A percentile compares a stretch with the other conserved stretches of the same genome.
phyloP scores from a whole-genome alignment of 1,140 invertebrate genomes.

The Stegodyphus mimosarum region DNA sequence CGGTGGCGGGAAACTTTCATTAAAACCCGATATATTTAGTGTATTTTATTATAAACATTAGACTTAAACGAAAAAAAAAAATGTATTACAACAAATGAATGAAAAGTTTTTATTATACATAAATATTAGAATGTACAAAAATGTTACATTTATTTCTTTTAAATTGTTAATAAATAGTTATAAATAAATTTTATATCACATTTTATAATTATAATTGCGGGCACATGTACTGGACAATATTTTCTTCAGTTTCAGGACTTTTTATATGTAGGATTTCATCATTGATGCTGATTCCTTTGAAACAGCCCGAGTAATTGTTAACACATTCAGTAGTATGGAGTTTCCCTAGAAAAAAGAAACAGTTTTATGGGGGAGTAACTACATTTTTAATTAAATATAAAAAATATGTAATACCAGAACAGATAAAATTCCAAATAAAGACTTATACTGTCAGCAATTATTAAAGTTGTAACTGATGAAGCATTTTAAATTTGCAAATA shows the following conservation, averaged over 20 bases:
- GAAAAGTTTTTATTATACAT: neutral
- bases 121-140: slow-evolving; percentile 34
- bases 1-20: too few relatives aligned
- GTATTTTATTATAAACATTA: too few relatives aligned
- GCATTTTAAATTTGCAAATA: too few relatives aligned
- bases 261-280: slow-evolving; percentile 35
- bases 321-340: neutral
- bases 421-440: too few relatives aligned
- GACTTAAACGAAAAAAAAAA: too few relatives aligned
- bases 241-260: slow-evolving; percentile 16
- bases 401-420: too few relatives aligned
- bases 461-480: too few relatives aligned
- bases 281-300: slow-evolving; percentile 19
- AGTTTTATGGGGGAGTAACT: too few relatives aligned
- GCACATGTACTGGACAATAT: slow-evolving; percentile 23
- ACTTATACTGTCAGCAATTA: too few relatives aligned
- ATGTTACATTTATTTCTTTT: slow-evolving; percentile 26
- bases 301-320: slow-evolving; percentile 29
- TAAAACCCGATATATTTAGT: too few relatives aligned
- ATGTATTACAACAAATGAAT: too few relatives aligned
- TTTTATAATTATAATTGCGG: slow-evolving; percentile 27
- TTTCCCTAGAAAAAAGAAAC: neutral
- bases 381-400: too few relatives aligned
- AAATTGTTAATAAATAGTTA: slow-evolving; percentile 57
- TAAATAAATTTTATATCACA: slow-evolving; percentile 43